Evolutionary conservation across 2,113 vertebrate genomes (phyloP).

Genomic region (Phoenicopterus ruber): DNA sequence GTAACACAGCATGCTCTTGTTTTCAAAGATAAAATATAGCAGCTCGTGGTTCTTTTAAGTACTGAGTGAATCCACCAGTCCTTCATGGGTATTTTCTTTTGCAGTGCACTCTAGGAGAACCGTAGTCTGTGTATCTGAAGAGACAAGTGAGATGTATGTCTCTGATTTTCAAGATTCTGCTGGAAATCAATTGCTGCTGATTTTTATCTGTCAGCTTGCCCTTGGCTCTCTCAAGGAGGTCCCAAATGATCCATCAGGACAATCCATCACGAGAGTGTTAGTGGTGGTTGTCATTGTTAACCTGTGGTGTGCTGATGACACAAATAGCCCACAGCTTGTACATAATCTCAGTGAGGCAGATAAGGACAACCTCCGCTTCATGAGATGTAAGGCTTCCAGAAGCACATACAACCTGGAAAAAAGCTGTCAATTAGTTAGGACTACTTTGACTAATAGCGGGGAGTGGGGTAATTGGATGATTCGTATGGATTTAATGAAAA

Average conservation of each 20-base stretch:
- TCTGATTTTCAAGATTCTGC: conserved; percentile 45
- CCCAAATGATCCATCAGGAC: conserved; percentile 41
- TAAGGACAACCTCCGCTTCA: neutral
- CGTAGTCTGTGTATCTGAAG: neutral
- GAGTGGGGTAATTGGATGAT: neutral
- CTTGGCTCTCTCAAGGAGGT: conserved; percentile 43
- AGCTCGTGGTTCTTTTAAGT: neutral
- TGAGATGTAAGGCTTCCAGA: neutral
- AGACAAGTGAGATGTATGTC: conserved; percentile 29
- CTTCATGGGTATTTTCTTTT: conserved; percentile 17
- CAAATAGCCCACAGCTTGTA: conserved; percentile 11
- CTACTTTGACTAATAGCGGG: neutral
- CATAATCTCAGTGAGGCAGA: conserved; percentile 21
- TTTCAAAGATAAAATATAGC: neutral
- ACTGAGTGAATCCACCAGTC: neutral
- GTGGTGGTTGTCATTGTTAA: conserved; percentile 33
- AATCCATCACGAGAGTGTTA: conserved; percentile 50
- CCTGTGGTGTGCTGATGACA: conserved; percentile 16
- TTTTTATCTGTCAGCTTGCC: conserved; percentile 54
- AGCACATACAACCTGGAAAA: neutral
- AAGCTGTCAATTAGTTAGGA: neutral
- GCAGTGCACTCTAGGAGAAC: neutral
- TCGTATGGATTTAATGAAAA: neutral
- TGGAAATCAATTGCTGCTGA: conserved; percentile 49
- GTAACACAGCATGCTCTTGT: neutral